Conservation (phyloP, 2,888 invertebrate species). For the Euspilapteryx auroguttella region DNA sequence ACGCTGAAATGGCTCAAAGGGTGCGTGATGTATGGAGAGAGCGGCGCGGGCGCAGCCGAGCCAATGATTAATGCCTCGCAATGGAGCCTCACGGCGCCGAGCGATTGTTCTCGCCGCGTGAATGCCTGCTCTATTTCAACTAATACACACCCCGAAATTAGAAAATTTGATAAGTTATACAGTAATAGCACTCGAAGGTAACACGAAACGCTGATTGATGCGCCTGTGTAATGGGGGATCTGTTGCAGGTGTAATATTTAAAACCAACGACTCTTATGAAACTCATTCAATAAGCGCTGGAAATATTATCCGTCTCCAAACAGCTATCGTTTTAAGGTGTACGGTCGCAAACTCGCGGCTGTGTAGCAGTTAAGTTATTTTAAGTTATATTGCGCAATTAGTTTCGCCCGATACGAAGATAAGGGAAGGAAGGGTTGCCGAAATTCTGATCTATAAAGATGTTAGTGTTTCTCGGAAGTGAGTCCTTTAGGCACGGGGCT, state of each 20-base stretch:
- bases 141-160: conserved; percentile 15
- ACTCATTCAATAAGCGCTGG: too few relatives aligned
- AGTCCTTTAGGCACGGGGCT: conserved; percentile 22
- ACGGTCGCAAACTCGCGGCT: too few relatives aligned
- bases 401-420: conserved; percentile 16
- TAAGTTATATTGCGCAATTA: conserved; percentile 11
- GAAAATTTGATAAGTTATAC: conserved; percentile 25
- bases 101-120: conserved; percentile 6
- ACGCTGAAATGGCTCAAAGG: conserved; percentile 25
- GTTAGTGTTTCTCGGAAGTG: conserved; percentile 28
- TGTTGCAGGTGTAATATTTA: conserved; percentile 13
- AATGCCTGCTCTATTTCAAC: conserved; percentile 5
- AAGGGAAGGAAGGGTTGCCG: conserved; percentile 14
- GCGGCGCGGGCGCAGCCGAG: conserved; percentile 15
- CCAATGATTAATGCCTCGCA: conserved; percentile 37
- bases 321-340: too few relatives aligned
- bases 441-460: conserved; percentile 17
- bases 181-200: conserved; percentile 14
- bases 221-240: conserved; percentile 13
- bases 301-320: too few relatives aligned
- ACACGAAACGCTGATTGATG: conserved; percentile 15
- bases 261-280: too few relatives aligned
- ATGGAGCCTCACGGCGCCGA: conserved; percentile 18
- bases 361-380: too few relatives aligned
- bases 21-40: conserved; percentile 36